Evolutionary conservation across 1,140 invertebrate genomes (phyloP).

Genomic region (Caenorhabditis tropicalis): DNA sequence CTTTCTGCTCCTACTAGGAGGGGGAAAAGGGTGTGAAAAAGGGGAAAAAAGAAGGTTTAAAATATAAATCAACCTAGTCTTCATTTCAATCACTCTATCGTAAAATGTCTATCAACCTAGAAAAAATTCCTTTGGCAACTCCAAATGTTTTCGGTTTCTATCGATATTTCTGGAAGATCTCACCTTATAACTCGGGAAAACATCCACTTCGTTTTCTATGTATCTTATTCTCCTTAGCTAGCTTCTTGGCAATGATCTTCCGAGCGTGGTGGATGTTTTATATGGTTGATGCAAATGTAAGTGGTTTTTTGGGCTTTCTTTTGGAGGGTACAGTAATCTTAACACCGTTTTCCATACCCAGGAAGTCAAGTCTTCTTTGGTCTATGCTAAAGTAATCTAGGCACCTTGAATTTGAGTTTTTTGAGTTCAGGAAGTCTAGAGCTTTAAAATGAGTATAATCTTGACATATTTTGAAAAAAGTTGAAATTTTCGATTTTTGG

Average conservation of each 20-base stretch:
- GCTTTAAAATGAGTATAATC: no score
- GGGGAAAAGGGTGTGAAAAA: no score
- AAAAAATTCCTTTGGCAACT: background rate
- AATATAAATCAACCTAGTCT: background rate
- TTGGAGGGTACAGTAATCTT: no score
- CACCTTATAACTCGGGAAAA: background rate
- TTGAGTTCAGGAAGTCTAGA: no score
- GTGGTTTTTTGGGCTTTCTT: background rate
- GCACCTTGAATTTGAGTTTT: no score
- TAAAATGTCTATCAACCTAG: background rate
- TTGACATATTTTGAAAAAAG: no score
- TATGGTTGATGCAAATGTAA: background rate
- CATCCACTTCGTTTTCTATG: background rate
- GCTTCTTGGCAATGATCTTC: background rate
- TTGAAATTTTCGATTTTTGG: background rate
- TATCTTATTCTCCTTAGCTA: background rate
- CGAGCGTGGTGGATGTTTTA: slow-evolving; percentile 16
- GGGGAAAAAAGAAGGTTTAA: background rate
- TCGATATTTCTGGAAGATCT: background rate
- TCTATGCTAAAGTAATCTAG: no score
- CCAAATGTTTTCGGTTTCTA: background rate
- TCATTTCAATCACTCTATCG: background rate
- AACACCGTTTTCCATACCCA: no score
- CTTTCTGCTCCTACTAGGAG: background rate
- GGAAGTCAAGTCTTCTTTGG: no score